A percentile compares a stretch with the other conserved stretches of the same genome.
phyloP scores from a whole-genome alignment of 2,113 vertebrate genomes.

The Toxotes jaculatrix region DNA sequence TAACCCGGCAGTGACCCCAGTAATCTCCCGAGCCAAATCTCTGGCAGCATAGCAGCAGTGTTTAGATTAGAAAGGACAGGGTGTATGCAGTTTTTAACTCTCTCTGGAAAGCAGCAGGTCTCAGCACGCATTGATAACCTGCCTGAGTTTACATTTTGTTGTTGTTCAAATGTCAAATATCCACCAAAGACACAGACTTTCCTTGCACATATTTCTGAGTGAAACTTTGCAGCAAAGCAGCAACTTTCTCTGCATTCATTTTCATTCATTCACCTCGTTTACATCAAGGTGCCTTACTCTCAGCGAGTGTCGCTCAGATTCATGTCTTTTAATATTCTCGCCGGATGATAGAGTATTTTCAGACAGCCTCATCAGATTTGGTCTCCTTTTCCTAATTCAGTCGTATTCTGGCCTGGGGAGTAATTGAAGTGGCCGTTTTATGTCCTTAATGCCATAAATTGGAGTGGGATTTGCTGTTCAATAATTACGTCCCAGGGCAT shows the following conservation, averaged over 20 bases:
- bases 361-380: conserved; percentile 40
- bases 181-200: conserved; percentile 9
- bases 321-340: conserved; percentile 45
- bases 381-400: conserved; percentile 45
- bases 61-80: conserved; percentile 22
- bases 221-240: conserved; percentile 18
- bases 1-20: neutral
- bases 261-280: neutral
- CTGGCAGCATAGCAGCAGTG: conserved; percentile 4
- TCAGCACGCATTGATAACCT: conserved; percentile 19
- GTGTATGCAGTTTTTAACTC: neutral
- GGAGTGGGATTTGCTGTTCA: conserved; percentile 60
- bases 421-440: conserved; percentile 59
- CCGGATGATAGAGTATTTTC: conserved; percentile 34
- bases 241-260: conserved; percentile 1
- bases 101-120: conserved; percentile 26
- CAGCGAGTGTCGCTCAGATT: conserved; percentile 25
- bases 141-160: conserved; percentile 18
- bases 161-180: conserved; percentile 55
- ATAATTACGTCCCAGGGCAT: conserved; percentile 58
- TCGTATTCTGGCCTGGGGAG: conserved; percentile 43
- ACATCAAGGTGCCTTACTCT: conserved; percentile 3
- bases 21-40: conserved; percentile 37
- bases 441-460: conserved; percentile 62
- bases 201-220: conserved; percentile 1